Conservation (phyloP, 2,888 invertebrate genomes). For the Colletes collaris region DNA sequence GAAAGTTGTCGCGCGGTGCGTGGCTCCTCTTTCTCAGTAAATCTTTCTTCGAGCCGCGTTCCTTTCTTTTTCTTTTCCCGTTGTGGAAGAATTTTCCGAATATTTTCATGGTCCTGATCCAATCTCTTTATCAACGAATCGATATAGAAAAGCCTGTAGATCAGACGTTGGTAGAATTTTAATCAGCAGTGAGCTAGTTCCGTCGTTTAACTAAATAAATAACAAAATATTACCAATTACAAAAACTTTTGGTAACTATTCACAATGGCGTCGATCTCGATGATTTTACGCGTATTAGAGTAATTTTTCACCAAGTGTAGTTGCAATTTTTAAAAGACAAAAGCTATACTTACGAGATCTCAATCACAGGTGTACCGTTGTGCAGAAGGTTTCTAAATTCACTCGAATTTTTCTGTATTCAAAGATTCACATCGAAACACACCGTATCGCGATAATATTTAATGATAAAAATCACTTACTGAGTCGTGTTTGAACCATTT, state of each 20-base stretch:
- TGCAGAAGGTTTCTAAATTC: neutral
- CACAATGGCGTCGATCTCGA: too few species aligned
- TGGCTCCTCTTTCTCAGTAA: constrained; percentile 19
- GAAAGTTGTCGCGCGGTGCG: constrained; percentile 38
- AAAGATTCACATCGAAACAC: neutral
- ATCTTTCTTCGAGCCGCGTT: constrained; percentile 22
- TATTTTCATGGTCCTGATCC: constrained; percentile 30
- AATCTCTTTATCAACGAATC: neutral
- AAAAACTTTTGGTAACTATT: too few species aligned
- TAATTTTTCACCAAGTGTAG: too few species aligned
- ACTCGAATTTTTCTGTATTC: neutral
- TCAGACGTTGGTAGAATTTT: too few species aligned
- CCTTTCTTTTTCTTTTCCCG: constrained; percentile 33
- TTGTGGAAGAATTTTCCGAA: constrained; percentile 36
- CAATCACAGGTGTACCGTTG: too few species aligned
- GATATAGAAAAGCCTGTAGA: neutral
- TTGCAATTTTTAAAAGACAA: too few species aligned
- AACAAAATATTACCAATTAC: too few species aligned
- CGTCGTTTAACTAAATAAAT: too few species aligned
- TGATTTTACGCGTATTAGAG: too few species aligned
- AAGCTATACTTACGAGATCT: too few species aligned
- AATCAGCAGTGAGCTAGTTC: too few species aligned
- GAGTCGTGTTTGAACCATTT: neutral
- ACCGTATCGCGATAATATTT: neutral
- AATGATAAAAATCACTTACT: neutral